Evolutionary conservation across 2,113 vertebrate genomes (phyloP).

Genomic region (Clarias macrocephalus): DNA sequence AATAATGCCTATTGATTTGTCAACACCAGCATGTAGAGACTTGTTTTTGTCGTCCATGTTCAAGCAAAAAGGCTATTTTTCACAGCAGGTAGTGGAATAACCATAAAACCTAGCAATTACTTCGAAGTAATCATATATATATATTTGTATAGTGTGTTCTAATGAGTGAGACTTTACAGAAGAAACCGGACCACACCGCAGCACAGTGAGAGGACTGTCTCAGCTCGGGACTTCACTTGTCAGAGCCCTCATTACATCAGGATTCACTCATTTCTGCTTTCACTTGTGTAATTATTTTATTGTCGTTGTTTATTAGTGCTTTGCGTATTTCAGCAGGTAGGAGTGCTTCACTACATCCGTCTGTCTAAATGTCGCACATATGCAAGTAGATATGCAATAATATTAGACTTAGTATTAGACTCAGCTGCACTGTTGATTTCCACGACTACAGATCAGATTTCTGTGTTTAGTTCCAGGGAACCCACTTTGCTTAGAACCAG

Average conservation of each 20-base stretch:
- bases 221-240: neutral
- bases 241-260: neutral
- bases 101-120: neutral
- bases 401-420: neutral
- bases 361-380: neutral
- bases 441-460: neutral
- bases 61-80: neutral
- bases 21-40: conserved; percentile 27
- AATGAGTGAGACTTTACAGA: neutral
- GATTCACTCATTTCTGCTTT: neutral
- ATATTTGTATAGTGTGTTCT: neutral
- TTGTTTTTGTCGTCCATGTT: neutral
- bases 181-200: neutral
- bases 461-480: conserved; percentile 5
- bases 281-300: neutral
- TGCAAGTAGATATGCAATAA: neutral
- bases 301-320: neutral
- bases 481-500: neutral
- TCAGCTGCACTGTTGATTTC: no score
- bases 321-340: neutral
- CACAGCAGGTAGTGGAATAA: neutral
- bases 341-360: neutral
- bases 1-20: conserved; percentile 23
- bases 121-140: neutral
- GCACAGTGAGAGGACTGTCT: neutral